Evolutionary conservation across 2,113 vertebrate species (phyloP), one percentile per base, ranked within the genome.

Genomic region (Gobius niger): DNA sequence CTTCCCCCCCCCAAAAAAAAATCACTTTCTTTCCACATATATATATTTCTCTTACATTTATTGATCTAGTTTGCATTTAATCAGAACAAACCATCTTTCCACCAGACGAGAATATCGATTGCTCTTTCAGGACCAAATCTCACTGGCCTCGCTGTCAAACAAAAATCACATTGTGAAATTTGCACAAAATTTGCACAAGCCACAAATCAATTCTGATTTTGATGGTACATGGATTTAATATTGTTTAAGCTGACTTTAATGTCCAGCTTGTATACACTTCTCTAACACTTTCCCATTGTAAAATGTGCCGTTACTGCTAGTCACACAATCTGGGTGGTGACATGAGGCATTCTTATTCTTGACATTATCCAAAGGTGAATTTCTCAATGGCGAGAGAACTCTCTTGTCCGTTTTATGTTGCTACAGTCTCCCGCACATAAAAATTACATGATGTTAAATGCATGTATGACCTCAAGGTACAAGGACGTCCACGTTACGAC

Each of bases 381-480:
- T 47, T 59, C 49, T 42, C 24, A 12, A n/a, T 16, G 40, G 40
- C 11, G 34, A 6, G 41, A 13, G 7, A 15, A 44, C 46, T 18
- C 47, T 47, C 49, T 15, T 34, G 13, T 52, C 14, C 40, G 49
- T 49, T 59, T 56, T 19, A 52, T 54, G n/a, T 63, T 18, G 10
- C 18, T 49, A 7, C 11, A 18, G 61, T 68, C 56, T 62, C 59
- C 2, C 10, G 46, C 50, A 68, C 62, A 50, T 51, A 46, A 75
- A 40, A 57, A 24, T 40, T 4, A 13, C 53, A 47, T 60, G 10
- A 75, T 66, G 34, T 59, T 46, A 68, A 79, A 64, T 73, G 40
- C 63, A 62, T 44, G 62, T 60, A 52, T 81, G 65, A 80, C 66
- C 81, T 44, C 15, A 56, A 11, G 74, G 65, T 63, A 82, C 63